Percentiles rank a stretch among this genome's conserved stretches.
Conservation (phyloP, 2,113 vertebrate species). For the Micronycteris hirsuta region DNA sequence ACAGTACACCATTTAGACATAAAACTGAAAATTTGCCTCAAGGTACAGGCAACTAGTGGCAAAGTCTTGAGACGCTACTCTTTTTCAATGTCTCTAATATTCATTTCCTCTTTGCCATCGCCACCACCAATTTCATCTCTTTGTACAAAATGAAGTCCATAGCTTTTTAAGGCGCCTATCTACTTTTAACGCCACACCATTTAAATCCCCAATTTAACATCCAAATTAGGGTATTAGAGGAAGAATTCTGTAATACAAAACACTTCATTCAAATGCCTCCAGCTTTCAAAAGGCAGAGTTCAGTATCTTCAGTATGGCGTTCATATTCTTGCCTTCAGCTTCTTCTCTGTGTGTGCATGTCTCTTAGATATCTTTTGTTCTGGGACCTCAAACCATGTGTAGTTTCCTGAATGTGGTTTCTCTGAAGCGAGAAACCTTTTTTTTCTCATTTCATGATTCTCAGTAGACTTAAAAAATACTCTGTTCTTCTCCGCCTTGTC, state of each 20-base stretch:
- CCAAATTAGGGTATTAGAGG: background rate
- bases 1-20: background rate
- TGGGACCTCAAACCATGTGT: background rate
- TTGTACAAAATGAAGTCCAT: background rate
- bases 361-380: background rate
- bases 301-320: background rate
- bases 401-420: background rate
- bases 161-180: background rate
- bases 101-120: background rate
- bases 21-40: background rate
- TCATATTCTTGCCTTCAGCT: background rate
- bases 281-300: background rate
- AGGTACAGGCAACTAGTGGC: background rate
- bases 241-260: background rate
- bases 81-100: background rate
- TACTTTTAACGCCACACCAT: background rate
- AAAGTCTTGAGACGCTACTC: background rate
- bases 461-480: background rate
- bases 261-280: background rate
- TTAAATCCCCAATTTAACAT: background rate
- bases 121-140: background rate
- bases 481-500: background rate
- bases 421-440: background rate
- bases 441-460: background rate
- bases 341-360: background rate